phyloP scores from a whole-genome alignment of 2,113 vertebrate species.

The Todiramphus saurophagus region DNA sequence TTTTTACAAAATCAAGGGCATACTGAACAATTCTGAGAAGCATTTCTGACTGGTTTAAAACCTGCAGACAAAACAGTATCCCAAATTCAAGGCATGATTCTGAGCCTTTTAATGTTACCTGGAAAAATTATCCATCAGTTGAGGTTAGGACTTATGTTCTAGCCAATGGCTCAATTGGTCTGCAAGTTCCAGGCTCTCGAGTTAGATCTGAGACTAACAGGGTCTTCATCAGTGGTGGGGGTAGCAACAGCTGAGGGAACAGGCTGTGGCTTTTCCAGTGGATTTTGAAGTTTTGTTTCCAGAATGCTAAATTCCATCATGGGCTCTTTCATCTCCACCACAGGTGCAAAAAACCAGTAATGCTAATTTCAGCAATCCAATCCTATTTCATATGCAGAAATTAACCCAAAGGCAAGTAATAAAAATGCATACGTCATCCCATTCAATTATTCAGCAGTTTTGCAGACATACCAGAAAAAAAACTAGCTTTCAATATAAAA shows the following conservation, averaged over 20 bases:
- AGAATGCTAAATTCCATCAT: slow-evolving; percentile 27
- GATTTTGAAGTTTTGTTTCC: slow-evolving; percentile 1
- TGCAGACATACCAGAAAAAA: slow-evolving; percentile 73
- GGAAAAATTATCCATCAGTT: background rate
- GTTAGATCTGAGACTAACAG: background rate
- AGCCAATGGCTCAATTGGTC: background rate
- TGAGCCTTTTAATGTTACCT: background rate
- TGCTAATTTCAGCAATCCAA: slow-evolving; percentile 47
- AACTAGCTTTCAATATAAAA: slow-evolving; percentile 76
- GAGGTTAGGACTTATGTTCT: slow-evolving; percentile 10
- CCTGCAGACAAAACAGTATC: background rate
- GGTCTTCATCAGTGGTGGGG: background rate
- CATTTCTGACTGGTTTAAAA: background rate
- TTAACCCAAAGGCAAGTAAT: slow-evolving; percentile 64
- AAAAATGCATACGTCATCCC: slow-evolving; percentile 61
- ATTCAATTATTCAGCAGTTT: slow-evolving; percentile 78
- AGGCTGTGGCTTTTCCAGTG: slow-evolving; percentile 34
- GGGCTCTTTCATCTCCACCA: slow-evolving; percentile 51
- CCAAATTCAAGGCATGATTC: background rate
- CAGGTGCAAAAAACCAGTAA: slow-evolving; percentile 53
- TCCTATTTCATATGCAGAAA: slow-evolving; percentile 53
- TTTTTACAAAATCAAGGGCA: slow-evolving; percentile 3
- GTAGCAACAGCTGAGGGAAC: slow-evolving; percentile 25
- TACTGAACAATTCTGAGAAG: background rate
- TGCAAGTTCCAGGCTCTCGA: background rate